Evolutionary conservation across 2,113 vertebrate species (phyloP).

Genomic region (Typhlomys cinereus): DNA sequence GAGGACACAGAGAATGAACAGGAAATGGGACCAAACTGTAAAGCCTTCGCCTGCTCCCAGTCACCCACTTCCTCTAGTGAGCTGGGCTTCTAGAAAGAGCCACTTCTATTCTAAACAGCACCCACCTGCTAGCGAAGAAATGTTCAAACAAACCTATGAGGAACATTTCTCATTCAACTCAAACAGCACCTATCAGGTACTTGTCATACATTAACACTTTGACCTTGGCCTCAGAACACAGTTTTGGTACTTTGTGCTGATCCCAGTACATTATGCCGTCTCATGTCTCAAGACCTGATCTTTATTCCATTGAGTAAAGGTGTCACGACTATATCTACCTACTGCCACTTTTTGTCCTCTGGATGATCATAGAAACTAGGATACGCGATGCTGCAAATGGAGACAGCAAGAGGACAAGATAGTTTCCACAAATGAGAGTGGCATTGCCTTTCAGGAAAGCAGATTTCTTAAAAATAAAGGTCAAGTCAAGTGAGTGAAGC

Average conservation of each 20-base stretch:
- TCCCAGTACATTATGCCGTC: neutral
- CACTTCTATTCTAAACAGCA: too few species aligned
- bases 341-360: neutral
- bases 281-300: neutral
- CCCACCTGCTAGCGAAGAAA: too few species aligned
- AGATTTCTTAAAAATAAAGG: slow-evolving; percentile 29
- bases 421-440: neutral
- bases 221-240: neutral
- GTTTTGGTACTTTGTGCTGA: slow-evolving; percentile 5
- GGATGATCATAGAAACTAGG: neutral
- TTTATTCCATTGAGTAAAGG: neutral
- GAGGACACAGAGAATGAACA: too few species aligned
- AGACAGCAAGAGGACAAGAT: neutral
- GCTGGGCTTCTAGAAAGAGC: too few species aligned
- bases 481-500: neutral
- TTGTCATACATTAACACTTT: neutral
- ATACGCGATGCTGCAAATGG: neutral
- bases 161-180: too few species aligned
- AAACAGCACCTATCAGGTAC: neutral
- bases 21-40: too few species aligned
- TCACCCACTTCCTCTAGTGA: too few species aligned
- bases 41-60: too few species aligned
- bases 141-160: too few species aligned
- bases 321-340: neutral
- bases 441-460: neutral